Conservation (phyloP, 2,113 vertebrate genomes). For the Coptodon rendalli region DNA sequence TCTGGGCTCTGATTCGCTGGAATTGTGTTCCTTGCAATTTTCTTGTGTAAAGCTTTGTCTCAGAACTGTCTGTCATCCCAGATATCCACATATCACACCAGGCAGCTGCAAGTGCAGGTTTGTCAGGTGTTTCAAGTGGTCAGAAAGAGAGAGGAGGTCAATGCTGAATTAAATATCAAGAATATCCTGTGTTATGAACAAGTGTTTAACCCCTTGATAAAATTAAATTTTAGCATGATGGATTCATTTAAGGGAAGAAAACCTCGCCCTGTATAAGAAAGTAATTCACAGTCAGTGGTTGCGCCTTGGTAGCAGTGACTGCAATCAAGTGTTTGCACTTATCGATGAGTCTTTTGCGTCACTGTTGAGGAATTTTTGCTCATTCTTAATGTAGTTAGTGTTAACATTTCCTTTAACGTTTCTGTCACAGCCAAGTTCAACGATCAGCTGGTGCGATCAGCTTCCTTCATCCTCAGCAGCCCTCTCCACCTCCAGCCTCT, state of each 20-base stretch:
- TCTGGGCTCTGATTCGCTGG: background rate
- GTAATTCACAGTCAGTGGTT: background rate
- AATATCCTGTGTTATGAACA: background rate
- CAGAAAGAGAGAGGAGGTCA: background rate
- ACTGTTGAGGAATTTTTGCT: background rate
- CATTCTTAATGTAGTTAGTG: background rate
- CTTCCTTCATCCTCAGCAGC: slow-evolving; percentile 65
- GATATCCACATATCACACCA: background rate
- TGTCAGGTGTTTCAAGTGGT: background rate
- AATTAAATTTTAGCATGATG: background rate
- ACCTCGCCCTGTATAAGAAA: background rate
- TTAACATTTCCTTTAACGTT: background rate
- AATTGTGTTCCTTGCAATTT: background rate
- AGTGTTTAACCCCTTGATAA: background rate
- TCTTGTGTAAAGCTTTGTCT: background rate
- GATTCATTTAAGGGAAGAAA: background rate
- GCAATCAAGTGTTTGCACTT: background rate
- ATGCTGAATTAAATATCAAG: background rate
- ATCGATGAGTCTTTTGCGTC: background rate
- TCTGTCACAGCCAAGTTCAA: slow-evolving; percentile 53
- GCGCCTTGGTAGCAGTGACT: background rate
- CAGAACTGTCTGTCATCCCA: background rate
- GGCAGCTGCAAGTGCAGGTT: background rate
- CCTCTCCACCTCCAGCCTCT: slow-evolving; percentile 60
- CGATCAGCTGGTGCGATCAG: slow-evolving; percentile 71